phyloP scores from a whole-genome alignment of 2,888 invertebrate species.

The Aproaerema taeniolella region DNA sequence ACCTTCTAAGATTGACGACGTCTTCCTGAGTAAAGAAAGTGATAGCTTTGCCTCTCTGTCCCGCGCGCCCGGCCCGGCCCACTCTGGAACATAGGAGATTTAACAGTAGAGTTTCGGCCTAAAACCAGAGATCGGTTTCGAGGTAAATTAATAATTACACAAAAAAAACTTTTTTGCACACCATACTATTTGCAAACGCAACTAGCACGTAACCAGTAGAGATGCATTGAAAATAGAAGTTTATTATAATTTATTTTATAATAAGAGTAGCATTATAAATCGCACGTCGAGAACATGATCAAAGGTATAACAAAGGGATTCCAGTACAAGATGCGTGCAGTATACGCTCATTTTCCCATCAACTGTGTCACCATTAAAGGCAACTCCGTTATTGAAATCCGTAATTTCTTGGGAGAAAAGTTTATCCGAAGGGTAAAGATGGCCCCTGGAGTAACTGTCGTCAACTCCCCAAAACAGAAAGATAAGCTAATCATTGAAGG shows the following conservation, averaged over 20 bases:
- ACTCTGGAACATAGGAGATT: constrained; percentile 36
- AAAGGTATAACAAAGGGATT: constrained; percentile 96
- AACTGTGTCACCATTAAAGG: constrained; percentile 96
- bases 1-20: constrained; percentile 90
- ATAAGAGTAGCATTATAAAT: too few species aligned
- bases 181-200: too few species aligned
- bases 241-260: too few species aligned
- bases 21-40: constrained; percentile 97
- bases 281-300: constrained; percentile 99
- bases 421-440: constrained; percentile 96
- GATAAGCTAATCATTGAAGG: constrained; percentile 99
- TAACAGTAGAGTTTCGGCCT: too few species aligned
- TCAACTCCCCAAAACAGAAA: constrained; percentile 95
- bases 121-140: too few species aligned
- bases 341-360: constrained; percentile 99
- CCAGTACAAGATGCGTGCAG: constrained; percentile 99
- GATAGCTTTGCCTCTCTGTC: constrained; percentile 90
- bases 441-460: constrained; percentile 95
- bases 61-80: constrained; percentile 96
- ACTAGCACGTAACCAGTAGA: too few species aligned
- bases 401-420: constrained; percentile 99
- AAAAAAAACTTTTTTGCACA: too few species aligned
- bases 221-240: too few species aligned
- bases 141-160: too few species aligned
- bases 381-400: constrained; percentile 94